These are phyloP conservation scores for Sternotherus odoratus DNA, from an alignment of 2,797 vertebrate genomes.

Conservation along the genomic window DNA sequence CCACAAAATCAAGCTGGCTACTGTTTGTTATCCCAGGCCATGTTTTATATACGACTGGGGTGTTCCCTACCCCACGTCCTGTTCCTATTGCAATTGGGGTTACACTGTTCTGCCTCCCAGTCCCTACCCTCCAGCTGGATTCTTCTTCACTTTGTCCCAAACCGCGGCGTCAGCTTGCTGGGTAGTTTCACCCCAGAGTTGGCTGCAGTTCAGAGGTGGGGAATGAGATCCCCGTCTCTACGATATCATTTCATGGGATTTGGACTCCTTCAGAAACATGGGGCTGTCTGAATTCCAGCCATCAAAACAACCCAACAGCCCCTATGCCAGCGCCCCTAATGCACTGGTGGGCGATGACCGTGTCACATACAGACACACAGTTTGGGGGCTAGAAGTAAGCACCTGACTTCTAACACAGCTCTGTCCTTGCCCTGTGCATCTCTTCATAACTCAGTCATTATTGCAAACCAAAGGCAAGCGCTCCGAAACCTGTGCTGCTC, in stretches of 20 bases:
- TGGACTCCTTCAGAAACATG: background rate
- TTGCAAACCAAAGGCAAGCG: background rate
- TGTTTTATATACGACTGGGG: background rate
- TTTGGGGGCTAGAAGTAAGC: background rate
- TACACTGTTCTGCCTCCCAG: background rate
- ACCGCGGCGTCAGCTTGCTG: background rate
- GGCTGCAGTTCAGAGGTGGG: background rate
- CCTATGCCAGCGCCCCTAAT: background rate
- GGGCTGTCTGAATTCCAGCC: background rate
- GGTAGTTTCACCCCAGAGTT: background rate
- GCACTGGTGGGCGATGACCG: background rate
- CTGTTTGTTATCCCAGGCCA: background rate
- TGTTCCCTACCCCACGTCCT: too few relatives aligned
- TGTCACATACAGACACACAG: background rate
- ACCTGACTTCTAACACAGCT: background rate
- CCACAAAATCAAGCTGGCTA: background rate
- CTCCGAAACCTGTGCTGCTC: background rate
- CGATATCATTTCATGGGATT: background rate
- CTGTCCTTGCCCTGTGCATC: background rate
- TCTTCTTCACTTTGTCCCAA: background rate
- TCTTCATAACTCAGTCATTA: background rate
- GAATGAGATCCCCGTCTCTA: background rate
- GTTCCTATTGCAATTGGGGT: background rate
- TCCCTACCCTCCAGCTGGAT: background rate
- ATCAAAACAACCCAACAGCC: background rate